phyloP scores from a whole-genome alignment of 2,113 vertebrate species.

The Ammodytes dubius region DNA sequence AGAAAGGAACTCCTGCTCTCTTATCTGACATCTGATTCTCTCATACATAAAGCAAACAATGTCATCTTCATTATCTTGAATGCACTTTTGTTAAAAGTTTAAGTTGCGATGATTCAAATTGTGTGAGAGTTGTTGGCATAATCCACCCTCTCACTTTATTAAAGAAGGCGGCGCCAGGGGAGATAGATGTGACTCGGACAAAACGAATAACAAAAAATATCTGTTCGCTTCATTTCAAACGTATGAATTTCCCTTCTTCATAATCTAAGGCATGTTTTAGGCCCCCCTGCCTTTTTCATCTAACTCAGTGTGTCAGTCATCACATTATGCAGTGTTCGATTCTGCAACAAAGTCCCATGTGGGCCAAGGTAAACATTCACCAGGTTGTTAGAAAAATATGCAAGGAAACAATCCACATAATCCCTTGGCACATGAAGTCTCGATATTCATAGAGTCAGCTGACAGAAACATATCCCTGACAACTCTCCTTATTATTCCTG shows the following conservation, averaged over 20 bases:
- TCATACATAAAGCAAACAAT: background rate
- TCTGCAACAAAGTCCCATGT: slow-evolving; percentile 65
- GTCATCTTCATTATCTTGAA: slow-evolving; percentile 8
- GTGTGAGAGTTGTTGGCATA: slow-evolving; percentile 47
- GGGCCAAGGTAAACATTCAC: slow-evolving; percentile 77
- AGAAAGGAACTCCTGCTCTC: background rate
- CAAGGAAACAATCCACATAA: slow-evolving; percentile 77
- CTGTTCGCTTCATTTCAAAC: background rate
- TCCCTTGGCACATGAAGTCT: slow-evolving; percentile 76
- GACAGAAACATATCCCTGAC: slow-evolving; percentile 77
- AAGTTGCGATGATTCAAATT: slow-evolving; percentile 49
- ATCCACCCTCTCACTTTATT: slow-evolving; percentile 54
- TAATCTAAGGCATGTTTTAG: background rate
- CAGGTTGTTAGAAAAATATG: slow-evolving; percentile 75
- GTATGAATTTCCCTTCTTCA: background rate
- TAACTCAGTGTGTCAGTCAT: slow-evolving; percentile 47
- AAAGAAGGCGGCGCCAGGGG: slow-evolving; percentile 19
- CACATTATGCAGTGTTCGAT: slow-evolving; percentile 35
- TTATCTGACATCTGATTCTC: background rate
- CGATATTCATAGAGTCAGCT: slow-evolving; percentile 71
- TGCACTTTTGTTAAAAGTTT: slow-evolving; percentile 16
- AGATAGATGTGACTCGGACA: slow-evolving; percentile 4
- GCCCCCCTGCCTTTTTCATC: background rate
- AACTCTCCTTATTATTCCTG: slow-evolving; percentile 58
- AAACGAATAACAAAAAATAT: slow-evolving; percentile 15